A percentile compares a stretch with the other conserved stretches of the same genome.
These are phyloP conservation scores for Oscheius sp. DNA, from an alignment of 2,888 invertebrate species.

Conservation along the genomic window DNA sequence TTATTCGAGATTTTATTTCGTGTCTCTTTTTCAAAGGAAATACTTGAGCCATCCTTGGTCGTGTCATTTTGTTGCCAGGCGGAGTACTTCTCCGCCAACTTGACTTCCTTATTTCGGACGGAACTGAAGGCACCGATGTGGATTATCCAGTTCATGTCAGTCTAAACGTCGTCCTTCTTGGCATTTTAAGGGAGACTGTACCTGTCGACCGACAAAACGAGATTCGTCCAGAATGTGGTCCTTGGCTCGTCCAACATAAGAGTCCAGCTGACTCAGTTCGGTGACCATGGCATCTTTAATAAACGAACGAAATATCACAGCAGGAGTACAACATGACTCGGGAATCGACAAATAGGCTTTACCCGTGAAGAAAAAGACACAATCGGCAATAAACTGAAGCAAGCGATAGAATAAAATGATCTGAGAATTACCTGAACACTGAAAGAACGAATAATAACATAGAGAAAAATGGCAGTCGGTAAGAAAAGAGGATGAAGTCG, in stretches of 20 bases:
- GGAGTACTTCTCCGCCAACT: constrained; percentile 11
- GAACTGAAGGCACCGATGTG: constrained; percentile 54
- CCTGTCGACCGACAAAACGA: constrained; percentile 46
- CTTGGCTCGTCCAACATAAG: constrained; percentile 50
- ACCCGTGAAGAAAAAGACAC: constrained; percentile 49
- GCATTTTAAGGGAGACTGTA: neutral
- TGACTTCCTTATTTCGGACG: constrained; percentile 12
- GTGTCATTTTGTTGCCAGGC: constrained; percentile 3
- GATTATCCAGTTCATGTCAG: constrained; percentile 56
- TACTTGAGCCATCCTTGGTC: neutral
- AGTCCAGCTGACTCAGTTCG: neutral
- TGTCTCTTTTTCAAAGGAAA: constrained; percentile 2
- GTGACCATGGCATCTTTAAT: constrained; percentile 12
- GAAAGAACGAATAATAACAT: constrained; percentile 37
- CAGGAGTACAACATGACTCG: constrained; percentile 65
- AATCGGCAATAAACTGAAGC: constrained; percentile 50
- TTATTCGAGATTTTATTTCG: constrained; percentile 9
- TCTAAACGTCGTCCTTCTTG: constrained; percentile 17
- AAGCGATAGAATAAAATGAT: too few species aligned
- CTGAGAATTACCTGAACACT: constrained; percentile 26
- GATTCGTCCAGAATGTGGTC: constrained; percentile 64
- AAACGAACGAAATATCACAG: constrained; percentile 53
- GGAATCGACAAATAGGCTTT: constrained; percentile 56
- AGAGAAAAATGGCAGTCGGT: constrained; percentile 29
- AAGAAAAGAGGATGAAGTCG: constrained; percentile 26